phyloP scores from a whole-genome alignment of 1,140 invertebrate species.

The Penaeus japonicus region DNA sequence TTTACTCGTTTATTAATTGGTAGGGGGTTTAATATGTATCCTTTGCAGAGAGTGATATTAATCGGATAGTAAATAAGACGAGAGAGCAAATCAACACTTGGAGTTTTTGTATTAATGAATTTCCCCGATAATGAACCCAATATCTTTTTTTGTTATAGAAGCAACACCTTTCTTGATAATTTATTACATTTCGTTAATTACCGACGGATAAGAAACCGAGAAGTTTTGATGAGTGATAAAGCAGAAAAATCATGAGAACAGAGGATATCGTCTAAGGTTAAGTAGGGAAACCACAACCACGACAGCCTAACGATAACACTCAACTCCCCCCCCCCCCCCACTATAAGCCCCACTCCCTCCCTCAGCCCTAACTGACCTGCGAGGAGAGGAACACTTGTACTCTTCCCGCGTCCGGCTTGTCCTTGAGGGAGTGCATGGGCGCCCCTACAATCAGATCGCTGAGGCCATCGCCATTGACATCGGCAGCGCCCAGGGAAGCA shows the following conservation, averaged over 20 bases:
- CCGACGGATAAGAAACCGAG: not conserved
- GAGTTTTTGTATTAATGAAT: too few species aligned
- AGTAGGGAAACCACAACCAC: not conserved
- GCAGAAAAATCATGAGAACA: not conserved
- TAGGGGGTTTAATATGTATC: too few species aligned
- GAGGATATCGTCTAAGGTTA: not conserved
- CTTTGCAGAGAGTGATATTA: too few species aligned
- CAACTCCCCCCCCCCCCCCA: not conserved
- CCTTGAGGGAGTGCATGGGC: conserved; percentile 70
- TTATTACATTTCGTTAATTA: too few species aligned
- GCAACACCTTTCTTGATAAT: too few species aligned
- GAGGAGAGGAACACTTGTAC: conserved; percentile 70
- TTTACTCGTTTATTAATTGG: not conserved
- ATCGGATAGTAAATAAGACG: too few species aligned
- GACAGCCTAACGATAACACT: not conserved
- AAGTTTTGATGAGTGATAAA: not conserved
- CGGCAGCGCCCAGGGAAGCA: conserved; percentile 72
- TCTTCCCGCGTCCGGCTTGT: conserved; percentile 69
- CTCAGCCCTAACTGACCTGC: conserved; percentile 41
- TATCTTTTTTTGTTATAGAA: too few species aligned
- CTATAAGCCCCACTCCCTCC: not conserved
- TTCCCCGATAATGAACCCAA: too few species aligned
- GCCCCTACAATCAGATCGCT: conserved; percentile 82
- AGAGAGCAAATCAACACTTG: too few species aligned
- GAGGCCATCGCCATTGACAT: conserved; percentile 76